Conservation (phyloP, 2,888 invertebrate species). For the Phaonia tiefii region DNA sequence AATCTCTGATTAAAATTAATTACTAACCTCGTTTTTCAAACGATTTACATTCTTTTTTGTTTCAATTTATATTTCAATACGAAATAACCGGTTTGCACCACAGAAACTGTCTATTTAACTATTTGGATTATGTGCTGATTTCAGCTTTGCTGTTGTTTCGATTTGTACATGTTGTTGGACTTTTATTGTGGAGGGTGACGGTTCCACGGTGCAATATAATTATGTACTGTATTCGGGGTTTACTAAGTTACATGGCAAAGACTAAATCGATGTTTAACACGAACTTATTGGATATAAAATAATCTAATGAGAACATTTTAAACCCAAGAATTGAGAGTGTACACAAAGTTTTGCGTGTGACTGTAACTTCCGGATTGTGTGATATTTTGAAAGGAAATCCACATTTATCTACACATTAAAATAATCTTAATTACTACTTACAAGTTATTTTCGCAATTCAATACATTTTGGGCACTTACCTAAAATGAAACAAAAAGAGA, state of each 20-base stretch:
- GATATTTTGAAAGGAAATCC: too few relatives aligned
- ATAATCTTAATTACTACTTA: slow-evolving; percentile 37
- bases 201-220: neutral
- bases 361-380: too few relatives aligned
- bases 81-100: too few relatives aligned
- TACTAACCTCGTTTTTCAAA: slow-evolving; percentile 11
- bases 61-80: too few relatives aligned
- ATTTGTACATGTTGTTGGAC: neutral
- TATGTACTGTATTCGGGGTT: neutral
- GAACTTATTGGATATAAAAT: neutral
- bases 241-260: too few relatives aligned
- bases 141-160: neutral
- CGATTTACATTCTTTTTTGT: too few relatives aligned
- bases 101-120: neutral
- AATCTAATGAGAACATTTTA: too few relatives aligned
- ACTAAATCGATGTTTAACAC: too few relatives aligned
- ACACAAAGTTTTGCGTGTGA: too few relatives aligned
- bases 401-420: too few relatives aligned
- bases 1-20: neutral
- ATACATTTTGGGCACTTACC: slow-evolving; percentile 40
- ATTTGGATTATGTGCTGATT: slow-evolving; percentile 1
- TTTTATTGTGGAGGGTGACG: neutral
- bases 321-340: too few relatives aligned
- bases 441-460: neutral
- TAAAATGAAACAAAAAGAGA: slow-evolving; percentile 38